phyloP scores from a whole-genome alignment of 2,113 vertebrate species.

The Apodemus sylvaticus region DNA sequence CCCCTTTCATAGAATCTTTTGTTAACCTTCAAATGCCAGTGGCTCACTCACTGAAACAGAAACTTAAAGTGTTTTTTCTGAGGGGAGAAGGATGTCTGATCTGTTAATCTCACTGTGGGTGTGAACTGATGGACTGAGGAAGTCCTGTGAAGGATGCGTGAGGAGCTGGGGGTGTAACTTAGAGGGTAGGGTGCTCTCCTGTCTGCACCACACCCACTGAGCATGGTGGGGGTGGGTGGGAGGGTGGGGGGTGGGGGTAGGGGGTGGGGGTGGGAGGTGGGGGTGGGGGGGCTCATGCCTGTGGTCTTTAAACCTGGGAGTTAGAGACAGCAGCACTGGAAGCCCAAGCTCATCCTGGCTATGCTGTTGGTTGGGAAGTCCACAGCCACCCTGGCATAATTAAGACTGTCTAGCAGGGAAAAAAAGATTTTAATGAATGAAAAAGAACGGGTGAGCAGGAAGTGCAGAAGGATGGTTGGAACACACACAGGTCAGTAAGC shows the following conservation, averaged over 20 bases:
- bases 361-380: background rate
- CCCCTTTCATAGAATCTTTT: background rate
- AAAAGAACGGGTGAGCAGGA: background rate
- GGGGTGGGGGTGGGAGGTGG: too few species aligned
- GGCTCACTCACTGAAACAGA: constrained; percentile 21
- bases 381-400: background rate
- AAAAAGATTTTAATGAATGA: background rate
- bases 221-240: too few species aligned
- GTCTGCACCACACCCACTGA: background rate
- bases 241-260: too few species aligned
- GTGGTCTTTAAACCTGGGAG: background rate
- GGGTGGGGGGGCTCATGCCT: too few species aligned
- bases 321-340: background rate
- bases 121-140: background rate
- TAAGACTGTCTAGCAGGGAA: background rate
- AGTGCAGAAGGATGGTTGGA: background rate
- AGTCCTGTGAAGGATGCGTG: background rate
- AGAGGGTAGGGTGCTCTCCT: background rate
- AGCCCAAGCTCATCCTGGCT: background rate
- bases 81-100: background rate
- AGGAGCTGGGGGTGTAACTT: too few species aligned
- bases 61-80: background rate
- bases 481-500: background rate
- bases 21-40: background rate
- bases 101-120: background rate